These are phyloP conservation scores for Sacculina carcini DNA, from an alignment of 2,888 invertebrate genomes.

Conservation along the genomic window DNA sequence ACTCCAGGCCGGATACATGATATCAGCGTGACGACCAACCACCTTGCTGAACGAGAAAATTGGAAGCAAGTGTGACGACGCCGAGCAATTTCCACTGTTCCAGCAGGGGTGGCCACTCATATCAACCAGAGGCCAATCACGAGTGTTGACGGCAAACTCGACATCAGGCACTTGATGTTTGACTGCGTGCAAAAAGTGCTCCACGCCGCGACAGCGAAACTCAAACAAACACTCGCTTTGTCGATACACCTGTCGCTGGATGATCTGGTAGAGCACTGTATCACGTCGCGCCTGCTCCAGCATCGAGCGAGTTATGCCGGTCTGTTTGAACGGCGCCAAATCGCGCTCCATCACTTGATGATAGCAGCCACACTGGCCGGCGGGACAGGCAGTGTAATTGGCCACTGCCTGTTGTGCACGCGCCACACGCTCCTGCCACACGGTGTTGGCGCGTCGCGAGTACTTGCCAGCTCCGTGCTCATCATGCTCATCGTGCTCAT, in stretches of 20 bases:
- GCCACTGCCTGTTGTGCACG: too few species aligned
- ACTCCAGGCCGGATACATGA: conserved; percentile 81
- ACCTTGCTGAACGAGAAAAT: conserved; percentile 93
- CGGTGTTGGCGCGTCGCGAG: too few species aligned
- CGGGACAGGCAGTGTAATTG: too few species aligned
- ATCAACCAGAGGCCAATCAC: conserved; percentile 75
- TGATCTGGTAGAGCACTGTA: conserved; percentile 41
- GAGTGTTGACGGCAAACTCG: conserved; percentile 63
- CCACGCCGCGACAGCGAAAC: conserved; percentile 31
- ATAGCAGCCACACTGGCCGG: too few species aligned
- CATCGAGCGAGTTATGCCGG: not conserved
- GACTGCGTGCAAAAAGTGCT: conserved; percentile 13
- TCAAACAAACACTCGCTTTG: conserved; percentile 73
- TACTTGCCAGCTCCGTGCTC: too few species aligned
- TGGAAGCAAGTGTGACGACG: conserved; percentile 29
- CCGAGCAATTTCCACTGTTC: not conserved
- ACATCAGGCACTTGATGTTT: conserved; percentile 31
- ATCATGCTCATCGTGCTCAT: too few species aligned
- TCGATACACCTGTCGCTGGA: conserved; percentile 48
- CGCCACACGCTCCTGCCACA: too few species aligned
- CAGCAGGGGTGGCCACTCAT: conserved; percentile 17
- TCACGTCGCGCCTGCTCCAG: not conserved
- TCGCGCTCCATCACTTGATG: too few species aligned
- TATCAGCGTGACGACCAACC: conserved; percentile 48
- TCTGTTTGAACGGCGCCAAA: not conserved